A percentile compares a stretch with the other conserved stretches of the same genome.
phyloP scores from a whole-genome alignment of 2,888 invertebrate species.

The Spatulosminthurus flaviceps region DNA sequence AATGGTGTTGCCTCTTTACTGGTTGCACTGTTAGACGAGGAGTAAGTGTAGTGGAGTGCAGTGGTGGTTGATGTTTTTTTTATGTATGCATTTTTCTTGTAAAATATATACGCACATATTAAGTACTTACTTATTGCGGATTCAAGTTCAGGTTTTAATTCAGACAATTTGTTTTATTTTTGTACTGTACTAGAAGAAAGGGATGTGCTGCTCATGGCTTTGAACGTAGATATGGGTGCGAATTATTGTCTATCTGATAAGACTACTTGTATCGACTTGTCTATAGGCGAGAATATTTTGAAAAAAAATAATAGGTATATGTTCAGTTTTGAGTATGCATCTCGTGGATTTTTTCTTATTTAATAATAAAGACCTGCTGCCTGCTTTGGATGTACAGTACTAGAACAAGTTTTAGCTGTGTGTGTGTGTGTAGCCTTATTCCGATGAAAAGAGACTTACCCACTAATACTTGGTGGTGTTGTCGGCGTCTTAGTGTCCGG shows the following conservation, averaged over 20 bases:
- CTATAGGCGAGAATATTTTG: neutral
- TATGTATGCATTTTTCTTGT: too few relatives aligned
- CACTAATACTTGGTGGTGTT: conserved; percentile 11
- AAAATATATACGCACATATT: too few relatives aligned
- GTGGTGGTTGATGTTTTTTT: too few relatives aligned
- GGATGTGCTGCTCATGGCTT: neutral
- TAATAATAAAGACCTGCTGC: too few relatives aligned
- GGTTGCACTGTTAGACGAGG: neutral
- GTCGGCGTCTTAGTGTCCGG: conserved; percentile 16
- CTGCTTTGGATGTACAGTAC: too few relatives aligned
- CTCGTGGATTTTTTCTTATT: neutral
- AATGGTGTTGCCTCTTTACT: neutral
- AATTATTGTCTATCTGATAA: conserved; percentile 22
- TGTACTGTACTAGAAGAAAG: neutral
- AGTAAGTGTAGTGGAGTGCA: too few relatives aligned
- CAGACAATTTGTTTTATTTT: conserved; percentile 20
- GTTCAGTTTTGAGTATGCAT: neutral
- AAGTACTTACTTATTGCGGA: too few relatives aligned
- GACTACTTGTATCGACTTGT: neutral
- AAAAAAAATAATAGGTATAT: neutral
- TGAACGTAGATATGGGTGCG: conserved; percentile 7
- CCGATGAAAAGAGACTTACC: neutral
- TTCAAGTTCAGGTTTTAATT: conserved; percentile 16
- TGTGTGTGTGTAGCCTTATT: too few relatives aligned
- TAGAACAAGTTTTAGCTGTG: too few relatives aligned